Percentiles rank a stretch among this genome's conserved stretches.
Conservation (phyloP, 2,113 vertebrate species). For the Brienomyrus longianalis region DNA sequence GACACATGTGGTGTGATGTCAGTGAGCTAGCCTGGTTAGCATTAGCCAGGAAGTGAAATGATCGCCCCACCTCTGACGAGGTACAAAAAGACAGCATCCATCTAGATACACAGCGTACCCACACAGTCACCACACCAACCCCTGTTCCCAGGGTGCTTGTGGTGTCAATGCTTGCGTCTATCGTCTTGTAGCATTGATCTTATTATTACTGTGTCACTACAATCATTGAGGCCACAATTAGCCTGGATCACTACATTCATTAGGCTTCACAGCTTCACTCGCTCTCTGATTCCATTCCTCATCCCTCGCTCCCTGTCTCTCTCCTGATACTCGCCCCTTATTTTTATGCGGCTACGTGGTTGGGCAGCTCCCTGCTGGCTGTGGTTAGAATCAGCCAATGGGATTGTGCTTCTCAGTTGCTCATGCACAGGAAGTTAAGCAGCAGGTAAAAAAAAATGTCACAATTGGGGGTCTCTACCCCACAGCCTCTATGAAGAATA, state of each 20-base stretch:
- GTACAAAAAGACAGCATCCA: background rate
- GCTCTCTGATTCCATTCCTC: slow-evolving; percentile 23
- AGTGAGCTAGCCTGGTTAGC: background rate
- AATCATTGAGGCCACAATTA: background rate
- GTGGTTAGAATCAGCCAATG: slow-evolving; percentile 23
- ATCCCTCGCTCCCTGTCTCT: slow-evolving; percentile 2
- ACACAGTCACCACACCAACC: background rate
- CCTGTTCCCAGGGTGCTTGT: background rate
- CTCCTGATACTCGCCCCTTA: slow-evolving; percentile 31
- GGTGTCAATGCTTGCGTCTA: background rate
- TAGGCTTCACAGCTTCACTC: background rate
- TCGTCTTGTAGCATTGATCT: slow-evolving; percentile 24
- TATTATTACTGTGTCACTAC: slow-evolving; percentile 4
- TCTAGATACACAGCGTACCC: background rate
- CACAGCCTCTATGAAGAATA: background rate
- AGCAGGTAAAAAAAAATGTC: slow-evolving; percentile 26
- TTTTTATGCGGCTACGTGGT: slow-evolving; percentile 50
- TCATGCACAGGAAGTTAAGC: slow-evolving; percentile 38
- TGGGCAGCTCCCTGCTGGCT: slow-evolving; percentile 43
- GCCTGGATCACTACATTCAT: background rate
- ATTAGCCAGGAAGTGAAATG: background rate
- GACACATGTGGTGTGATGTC: background rate
- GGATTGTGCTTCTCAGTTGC: slow-evolving; percentile 21
- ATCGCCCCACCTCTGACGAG: background rate
- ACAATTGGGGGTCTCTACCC: slow-evolving; percentile 49